Base-by-base conservation (phyloP, 2,888 invertebrate species). In the Cancer borealis region DNA sequence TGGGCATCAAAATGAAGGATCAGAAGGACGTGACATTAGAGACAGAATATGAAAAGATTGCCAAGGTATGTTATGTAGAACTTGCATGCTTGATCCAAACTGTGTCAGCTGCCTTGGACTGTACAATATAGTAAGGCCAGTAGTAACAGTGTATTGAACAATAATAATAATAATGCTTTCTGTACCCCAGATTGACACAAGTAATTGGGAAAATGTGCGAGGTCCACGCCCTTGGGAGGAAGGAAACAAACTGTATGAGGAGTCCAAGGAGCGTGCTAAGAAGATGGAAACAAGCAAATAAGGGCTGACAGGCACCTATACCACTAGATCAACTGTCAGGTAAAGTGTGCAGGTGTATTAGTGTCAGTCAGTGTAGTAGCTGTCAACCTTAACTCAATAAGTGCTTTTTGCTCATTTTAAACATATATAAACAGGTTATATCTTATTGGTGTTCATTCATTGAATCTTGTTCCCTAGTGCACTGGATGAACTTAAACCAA, bases 21-120 rank as follows among this genome's bases (percentile, higher is more conserved):
- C 97, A 97, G 0, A 97, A 97, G 89, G 97, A 98, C 96, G 98
- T 98, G 0, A 98, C 98, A 0, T 96, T 98, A 96, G 98, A 98
- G 96, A 96, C 97, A 73, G 97, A 98, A 96, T 98, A 97, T 3
- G 97, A 98, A 96, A 96, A 97, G 93, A 96, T 96, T 96, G 92
- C 88, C 84, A 94, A 66, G 92, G 92, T 89, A 79, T 1, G 54
- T 8, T 3, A 49, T 45, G 21, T 3, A 30, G 54, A n/a, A 5
- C 73, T 26, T 66, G 3, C 30, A 17, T 46, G 10, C 26, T 14
- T 47, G n/a, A 90, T 73, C 73, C 26, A 10, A 8, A 26, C 21
- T 60, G 60, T 60, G 21, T 21, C 21, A 73, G 26, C n/a, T 73
- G 73, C 26, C n/a, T 26, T 73, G 73, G 26, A n/a, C 26, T 73